A percentile compares a stretch with the other conserved stretches of the same genome.
phyloP scores from a whole-genome alignment of 2,888 invertebrate species.

The Arctia plantaginis region DNA sequence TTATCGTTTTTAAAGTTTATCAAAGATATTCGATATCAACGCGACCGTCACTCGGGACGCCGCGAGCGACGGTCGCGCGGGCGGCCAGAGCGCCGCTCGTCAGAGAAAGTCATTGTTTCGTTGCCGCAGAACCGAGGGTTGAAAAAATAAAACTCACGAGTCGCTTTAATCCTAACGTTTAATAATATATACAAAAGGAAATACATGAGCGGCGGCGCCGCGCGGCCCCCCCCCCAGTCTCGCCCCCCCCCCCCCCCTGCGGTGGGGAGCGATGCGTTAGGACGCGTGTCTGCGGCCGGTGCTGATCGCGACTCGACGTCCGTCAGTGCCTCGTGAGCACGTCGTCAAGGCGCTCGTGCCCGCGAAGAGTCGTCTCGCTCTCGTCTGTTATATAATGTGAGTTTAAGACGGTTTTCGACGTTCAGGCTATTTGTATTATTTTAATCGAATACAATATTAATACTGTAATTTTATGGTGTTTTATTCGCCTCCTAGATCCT shows the following conservation, averaged over 20 bases:
- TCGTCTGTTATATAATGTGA: constrained; percentile 44
- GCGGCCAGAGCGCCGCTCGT: neutral
- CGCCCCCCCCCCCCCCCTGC: constrained; percentile 3
- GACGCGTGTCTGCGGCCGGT: constrained; percentile 5
- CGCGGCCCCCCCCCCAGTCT: constrained; percentile 1
- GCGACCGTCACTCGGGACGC: constrained; percentile 29
- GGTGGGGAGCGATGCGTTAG: constrained; percentile 16
- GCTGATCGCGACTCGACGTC: constrained; percentile 9
- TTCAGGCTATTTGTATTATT: constrained; percentile 50
- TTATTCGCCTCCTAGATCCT: constrained; percentile 26
- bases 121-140: neutral
- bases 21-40: constrained; percentile 50
- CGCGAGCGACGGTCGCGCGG: neutral
- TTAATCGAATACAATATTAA: constrained; percentile 49
- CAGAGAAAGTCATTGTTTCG: neutral
- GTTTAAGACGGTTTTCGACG: constrained; percentile 34
- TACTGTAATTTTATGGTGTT: constrained; percentile 40
- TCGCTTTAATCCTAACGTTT: constrained; percentile 71
- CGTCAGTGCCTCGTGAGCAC: constrained; percentile 45
- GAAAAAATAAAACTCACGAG: constrained; percentile 53
- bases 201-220: constrained; percentile 58
- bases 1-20: constrained; percentile 79
- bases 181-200: constrained; percentile 81
- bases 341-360: constrained; percentile 28
- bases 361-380: constrained; percentile 37